phyloP scores from a whole-genome alignment of 1,140 invertebrate species.

The Drosophila sulfurigaster region DNA sequence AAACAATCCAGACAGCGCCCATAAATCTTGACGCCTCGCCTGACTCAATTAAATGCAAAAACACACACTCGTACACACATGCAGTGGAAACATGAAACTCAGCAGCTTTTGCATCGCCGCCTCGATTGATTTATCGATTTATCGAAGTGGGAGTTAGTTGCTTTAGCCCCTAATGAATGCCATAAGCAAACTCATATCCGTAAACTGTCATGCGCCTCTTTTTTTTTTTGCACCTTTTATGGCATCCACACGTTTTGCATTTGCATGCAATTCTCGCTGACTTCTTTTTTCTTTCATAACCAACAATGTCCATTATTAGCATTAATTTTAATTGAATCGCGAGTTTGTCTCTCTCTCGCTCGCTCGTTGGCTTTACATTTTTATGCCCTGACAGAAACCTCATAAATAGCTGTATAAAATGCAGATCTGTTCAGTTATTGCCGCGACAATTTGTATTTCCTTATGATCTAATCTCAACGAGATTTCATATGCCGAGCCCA shows the following conservation, averaged over 20 bases:
- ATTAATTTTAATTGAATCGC: conserved; percentile 31
- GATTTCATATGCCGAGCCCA: not conserved
- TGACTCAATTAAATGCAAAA: conserved; percentile 42
- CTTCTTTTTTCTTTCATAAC: not conserved
- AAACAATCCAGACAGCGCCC: conserved; percentile 36
- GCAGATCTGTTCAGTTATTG: conserved; percentile 15
- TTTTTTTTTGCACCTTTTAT: conserved; percentile 38
- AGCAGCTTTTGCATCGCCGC: conserved; percentile 28
- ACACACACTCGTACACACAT: not conserved
- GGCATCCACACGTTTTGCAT: conserved; percentile 44
- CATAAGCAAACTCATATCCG: conserved; percentile 20
- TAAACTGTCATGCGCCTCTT: conserved; percentile 47
- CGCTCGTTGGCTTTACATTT: conserved; percentile 11
- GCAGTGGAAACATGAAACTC: conserved; percentile 20
- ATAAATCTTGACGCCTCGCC: conserved; percentile 63
- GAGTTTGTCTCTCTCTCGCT: conserved; percentile 7
- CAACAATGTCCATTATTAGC: conserved; percentile 9
- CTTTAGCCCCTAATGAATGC: conserved; percentile 34
- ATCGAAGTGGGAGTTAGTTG: conserved; percentile 36
- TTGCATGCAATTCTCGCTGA: conserved; percentile 33
- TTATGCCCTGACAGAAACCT: conserved; percentile 17
- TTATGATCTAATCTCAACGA: conserved; percentile 17
- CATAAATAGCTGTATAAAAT: conserved; percentile 29
- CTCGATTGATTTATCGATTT: conserved; percentile 39
- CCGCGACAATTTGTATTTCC: conserved; percentile 14